These are phyloP conservation scores for Parauchenoglanis ngamensis DNA, from an alignment of 2,797 vertebrate species.

Conservation along the genomic window DNA sequence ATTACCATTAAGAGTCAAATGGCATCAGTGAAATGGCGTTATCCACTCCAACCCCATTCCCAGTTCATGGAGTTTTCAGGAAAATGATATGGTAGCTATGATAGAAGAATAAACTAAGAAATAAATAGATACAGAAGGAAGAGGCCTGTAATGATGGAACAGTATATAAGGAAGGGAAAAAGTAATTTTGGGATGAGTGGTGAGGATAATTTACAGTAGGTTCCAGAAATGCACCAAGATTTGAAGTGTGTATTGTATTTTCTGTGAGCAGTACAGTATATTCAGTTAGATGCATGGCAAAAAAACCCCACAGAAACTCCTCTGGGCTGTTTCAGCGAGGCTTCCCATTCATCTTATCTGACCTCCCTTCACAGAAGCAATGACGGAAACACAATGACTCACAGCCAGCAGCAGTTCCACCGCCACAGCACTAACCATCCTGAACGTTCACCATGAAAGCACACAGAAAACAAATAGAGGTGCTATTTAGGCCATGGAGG, in stretches of 20 bases:
- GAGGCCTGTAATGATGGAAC: not conserved
- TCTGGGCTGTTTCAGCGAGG: slow-evolving; percentile 34
- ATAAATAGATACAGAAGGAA: not conserved
- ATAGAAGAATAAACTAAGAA: not conserved
- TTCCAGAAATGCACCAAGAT: not conserved
- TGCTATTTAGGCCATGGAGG: slow-evolving; percentile 37
- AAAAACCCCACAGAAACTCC: not conserved
- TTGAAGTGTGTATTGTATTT: slow-evolving; percentile 6
- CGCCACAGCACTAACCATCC: slow-evolving; percentile 27
- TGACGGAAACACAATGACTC: slow-evolving; percentile 43
- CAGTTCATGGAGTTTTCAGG: slow-evolving; percentile 48
- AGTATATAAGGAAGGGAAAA: not conserved
- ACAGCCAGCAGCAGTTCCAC: slow-evolving; percentile 32
- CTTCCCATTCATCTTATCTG: slow-evolving; percentile 51
- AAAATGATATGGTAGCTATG: not conserved
- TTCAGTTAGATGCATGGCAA: slow-evolving; percentile 27
- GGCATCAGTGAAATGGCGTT: not conserved
- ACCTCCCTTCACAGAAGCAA: slow-evolving; percentile 39
- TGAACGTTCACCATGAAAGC: slow-evolving; percentile 32
- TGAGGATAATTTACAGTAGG: not conserved
- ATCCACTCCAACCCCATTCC: slow-evolving; percentile 32
- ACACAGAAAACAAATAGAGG: slow-evolving; percentile 34
- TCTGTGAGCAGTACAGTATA: slow-evolving; percentile 22
- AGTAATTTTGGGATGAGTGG: not conserved
- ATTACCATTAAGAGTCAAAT: slow-evolving; percentile 36